Base-by-base conservation (phyloP, 1,140 invertebrate genomes). In the Drosophila ohnishii region DNA sequence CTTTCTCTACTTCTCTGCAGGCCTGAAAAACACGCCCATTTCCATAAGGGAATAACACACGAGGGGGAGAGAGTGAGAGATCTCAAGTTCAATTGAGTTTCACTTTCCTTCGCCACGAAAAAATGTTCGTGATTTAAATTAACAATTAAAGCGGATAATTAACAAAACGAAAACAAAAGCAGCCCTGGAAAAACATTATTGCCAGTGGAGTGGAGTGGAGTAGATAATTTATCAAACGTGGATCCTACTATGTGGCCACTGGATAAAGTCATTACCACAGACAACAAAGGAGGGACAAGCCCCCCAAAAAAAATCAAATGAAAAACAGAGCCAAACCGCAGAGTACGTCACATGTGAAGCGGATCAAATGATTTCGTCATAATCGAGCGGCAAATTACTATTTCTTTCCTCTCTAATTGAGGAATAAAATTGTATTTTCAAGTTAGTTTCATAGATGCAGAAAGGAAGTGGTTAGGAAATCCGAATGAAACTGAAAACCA, bases 91-190 rank as follows among this genome's bases (percentile, higher is more conserved):
- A 62, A 60, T 47, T 67, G 62, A 80, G 81, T 84, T 84, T 84
- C 81, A 86, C 81, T 84, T 84, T 84, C 64, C 61, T 60, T 44
- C 32, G 35, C n/a, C 32, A 19, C 51, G 30, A 61, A 30, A 32
- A 61, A 53, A 51, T 16, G 45, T 53, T 65, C 67, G 48, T 78
- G 74, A 64, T 81, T 81, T 81, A 85, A 85, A 85, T 85, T 86
- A 86, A 85, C 82, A 86, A 85, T 86, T 81, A 86, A 64, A 72
- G 58, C 83, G 28, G 81, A 75, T 85, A 86, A 85, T 85, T 85
- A 85, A 85, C 82, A 86, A 82, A 86, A 78, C 75, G 74, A 78
- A 75, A 86, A 78, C 40, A 76, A 66, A 75, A 47, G 47, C 61
- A 51, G 32, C 47, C 37, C 11, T 59, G 44, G 45, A 63, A 81